Conservation (phyloP, 2,888 invertebrate genomes). For the Acleris sparsana region DNA sequence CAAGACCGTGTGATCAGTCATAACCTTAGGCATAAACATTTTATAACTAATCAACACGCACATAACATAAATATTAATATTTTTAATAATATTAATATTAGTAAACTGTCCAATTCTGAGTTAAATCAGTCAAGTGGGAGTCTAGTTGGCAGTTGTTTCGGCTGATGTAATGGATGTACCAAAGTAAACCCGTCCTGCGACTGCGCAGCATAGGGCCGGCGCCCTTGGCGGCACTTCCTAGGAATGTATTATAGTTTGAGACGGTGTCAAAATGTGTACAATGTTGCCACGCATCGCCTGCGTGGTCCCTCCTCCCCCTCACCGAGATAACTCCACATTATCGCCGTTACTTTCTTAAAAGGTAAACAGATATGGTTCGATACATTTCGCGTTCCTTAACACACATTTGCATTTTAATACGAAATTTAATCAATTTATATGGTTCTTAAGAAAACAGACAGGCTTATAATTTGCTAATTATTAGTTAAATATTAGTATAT, state of each 20-base stretch:
- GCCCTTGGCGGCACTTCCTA: constrained; percentile 44
- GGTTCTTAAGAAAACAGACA: constrained; percentile 4
- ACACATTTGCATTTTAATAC: not conserved
- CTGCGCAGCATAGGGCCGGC: constrained; percentile 36
- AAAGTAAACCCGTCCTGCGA: constrained; percentile 46
- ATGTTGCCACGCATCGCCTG: not conserved
- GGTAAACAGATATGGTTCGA: not conserved
- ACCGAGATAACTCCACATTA: not conserved
- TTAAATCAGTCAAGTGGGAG: constrained; percentile 52
- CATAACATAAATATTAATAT: not conserved
- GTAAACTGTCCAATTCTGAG: constrained; percentile 60
- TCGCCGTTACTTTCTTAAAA: not conserved
- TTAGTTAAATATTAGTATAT: constrained; percentile 19
- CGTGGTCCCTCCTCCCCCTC: constrained; percentile 1
- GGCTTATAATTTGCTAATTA: constrained; percentile 21
- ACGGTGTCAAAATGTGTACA: not conserved
- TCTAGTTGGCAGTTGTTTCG: constrained; percentile 26
- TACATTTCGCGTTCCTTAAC: constrained; percentile 4
- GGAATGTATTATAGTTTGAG: not conserved
- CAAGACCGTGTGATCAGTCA: too few relatives aligned
- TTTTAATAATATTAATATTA: constrained; percentile 44
- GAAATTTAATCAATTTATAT: not conserved
- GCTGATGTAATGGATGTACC: constrained; percentile 42
- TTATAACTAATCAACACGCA: not conserved
- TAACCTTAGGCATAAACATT: too few relatives aligned